phyloP scores from a whole-genome alignment of 2,797 vertebrate genomes.

The Molossus alvarezi region DNA sequence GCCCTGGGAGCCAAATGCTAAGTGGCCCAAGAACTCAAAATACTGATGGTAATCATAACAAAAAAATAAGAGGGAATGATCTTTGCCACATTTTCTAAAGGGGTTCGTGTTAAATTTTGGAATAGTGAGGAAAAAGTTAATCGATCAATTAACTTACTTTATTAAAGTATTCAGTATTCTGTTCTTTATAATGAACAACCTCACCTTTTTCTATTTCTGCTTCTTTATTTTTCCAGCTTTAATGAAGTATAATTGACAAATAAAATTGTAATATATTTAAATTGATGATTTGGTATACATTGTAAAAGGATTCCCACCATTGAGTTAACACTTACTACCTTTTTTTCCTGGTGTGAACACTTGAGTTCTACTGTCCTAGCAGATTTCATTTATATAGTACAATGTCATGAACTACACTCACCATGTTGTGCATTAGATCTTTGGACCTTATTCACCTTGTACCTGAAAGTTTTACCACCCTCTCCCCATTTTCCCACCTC shows the following conservation, averaged over 20 bases:
- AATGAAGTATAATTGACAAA: background rate
- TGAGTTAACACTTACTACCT: background rate
- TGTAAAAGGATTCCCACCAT: background rate
- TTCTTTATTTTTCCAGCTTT: background rate
- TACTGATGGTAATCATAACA: background rate
- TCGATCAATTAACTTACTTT: background rate
- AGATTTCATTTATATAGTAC: background rate
- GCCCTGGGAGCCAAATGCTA: background rate
- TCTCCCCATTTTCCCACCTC: background rate
- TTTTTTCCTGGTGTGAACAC: background rate
- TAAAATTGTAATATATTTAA: background rate
- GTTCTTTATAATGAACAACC: background rate
- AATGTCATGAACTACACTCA: background rate
- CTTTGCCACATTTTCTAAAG: background rate
- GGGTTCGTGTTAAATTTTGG: background rate
- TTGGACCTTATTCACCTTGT: background rate
- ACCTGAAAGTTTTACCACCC: background rate
- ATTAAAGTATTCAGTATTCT: background rate
- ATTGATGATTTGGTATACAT: background rate
- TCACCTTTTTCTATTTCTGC: background rate
- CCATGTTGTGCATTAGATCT: background rate
- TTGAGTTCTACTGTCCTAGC: background rate
- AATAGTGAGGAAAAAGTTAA: background rate
- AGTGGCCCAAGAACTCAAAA: conserved; percentile 4
- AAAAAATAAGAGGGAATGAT: background rate